These are phyloP conservation scores for Psilopogon haemacephalus DNA, from an alignment of 2,113 vertebrate genomes.

Conservation along the genomic window DNA sequence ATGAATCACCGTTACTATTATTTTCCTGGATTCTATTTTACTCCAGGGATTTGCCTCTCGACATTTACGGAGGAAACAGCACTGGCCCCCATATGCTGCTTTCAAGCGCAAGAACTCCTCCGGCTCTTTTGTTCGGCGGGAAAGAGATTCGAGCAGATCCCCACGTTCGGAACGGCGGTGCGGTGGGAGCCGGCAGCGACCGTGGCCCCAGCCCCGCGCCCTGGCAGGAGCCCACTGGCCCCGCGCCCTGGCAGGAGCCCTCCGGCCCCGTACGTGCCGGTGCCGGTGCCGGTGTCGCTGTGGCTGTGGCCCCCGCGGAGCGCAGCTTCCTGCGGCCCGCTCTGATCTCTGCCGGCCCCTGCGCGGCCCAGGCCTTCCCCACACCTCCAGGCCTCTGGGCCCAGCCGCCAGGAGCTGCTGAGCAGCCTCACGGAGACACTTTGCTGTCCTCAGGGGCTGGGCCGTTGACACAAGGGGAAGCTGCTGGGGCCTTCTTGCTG, in stretches of 20 bases:
- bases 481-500: too few relatives aligned
- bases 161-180: neutral
- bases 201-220: neutral
- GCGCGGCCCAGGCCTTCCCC: neutral
- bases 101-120: neutral
- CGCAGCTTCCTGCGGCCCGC: constrained; percentile 48
- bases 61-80: neutral
- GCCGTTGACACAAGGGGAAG: too few relatives aligned
- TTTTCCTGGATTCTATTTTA: constrained; percentile 30
- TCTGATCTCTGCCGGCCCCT: constrained; percentile 33
- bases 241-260: neutral
- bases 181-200: neutral
- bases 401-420: neutral
- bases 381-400: neutral
- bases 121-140: constrained; percentile 15
- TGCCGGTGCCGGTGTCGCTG: constrained; percentile 60
- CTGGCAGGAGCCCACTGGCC: neutral
- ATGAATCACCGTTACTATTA: constrained; percentile 23
- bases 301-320: constrained; percentile 31
- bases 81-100: neutral
- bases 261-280: constrained; percentile 47
- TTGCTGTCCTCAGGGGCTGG: neutral
- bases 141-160: neutral
- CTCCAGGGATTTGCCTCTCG: neutral
- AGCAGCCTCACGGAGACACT: neutral